Conservation (phyloP, 1,140 invertebrate genomes). For the Heliconius melpomene region DNA sequence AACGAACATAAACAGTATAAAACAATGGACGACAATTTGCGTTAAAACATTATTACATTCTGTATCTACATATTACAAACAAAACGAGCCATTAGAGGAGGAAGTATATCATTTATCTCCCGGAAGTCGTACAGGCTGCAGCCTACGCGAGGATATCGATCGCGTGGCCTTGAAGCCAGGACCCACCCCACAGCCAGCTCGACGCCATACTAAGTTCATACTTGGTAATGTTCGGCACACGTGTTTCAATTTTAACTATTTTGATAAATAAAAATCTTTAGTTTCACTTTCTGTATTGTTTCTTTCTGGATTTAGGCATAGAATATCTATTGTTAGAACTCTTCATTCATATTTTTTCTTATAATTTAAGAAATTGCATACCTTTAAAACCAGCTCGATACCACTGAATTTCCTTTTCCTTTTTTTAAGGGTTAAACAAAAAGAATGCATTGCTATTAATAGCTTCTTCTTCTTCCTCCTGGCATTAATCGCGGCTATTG, state of each 20-base stretch:
- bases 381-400: too few species aligned
- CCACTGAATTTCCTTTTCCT: too few species aligned
- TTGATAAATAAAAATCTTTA: background rate
- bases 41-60: background rate
- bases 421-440: too few species aligned
- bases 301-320: too few species aligned
- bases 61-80: background rate
- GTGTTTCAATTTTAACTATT: background rate
- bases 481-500: too few species aligned
- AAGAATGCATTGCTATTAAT: too few species aligned
- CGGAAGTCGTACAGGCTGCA: constrained; percentile 41
- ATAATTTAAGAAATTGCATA: too few species aligned
- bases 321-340: too few species aligned
- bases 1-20: background rate
- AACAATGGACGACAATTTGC: background rate
- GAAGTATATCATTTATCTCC: constrained; percentile 34
- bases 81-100: background rate
- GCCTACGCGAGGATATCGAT: constrained; percentile 52
- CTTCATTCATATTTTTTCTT: too few species aligned
- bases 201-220: constrained; percentile 33
- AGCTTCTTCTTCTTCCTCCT: too few species aligned
- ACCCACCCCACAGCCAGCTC: constrained; percentile 40
- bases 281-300: background rate
- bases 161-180: constrained; percentile 55
- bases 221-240: constrained; percentile 17